Base-by-base conservation (phyloP, 30 jellyfish, hydroid and myxozoan species). In the Pseudorhiza aurosa region DNA sequence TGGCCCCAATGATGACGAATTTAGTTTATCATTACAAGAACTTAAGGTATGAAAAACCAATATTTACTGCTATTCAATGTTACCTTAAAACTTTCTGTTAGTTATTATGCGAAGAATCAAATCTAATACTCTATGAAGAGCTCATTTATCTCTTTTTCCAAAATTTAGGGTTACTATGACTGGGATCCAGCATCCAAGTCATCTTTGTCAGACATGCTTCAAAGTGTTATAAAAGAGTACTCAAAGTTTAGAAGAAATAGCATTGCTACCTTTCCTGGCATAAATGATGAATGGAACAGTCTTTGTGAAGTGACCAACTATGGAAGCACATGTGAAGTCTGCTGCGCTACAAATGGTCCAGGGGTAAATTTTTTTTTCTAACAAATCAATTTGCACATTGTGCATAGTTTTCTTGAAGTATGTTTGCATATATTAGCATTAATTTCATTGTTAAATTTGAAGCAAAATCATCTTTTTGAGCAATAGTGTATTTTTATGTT, bases 1-100 rank as follows among this genome's bases (percentile, higher is more conserved):
- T 51, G 91, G 91, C 14, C 69, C 77, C 0, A 84, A 80, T 21
- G 91, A 80, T 80, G 85, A 80, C 27, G 91, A 51, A 24, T 80
- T 80, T 55, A 40, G 58, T 29, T 74, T 75, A 10, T 18, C 59
- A 10, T 58, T 80, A 9, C 75, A 65, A 0, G 45, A 65, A 2
- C 63, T 80, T 10, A 37, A 80, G 68, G 88, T 76, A 76, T 24
- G 8, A 3, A 8, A n/a, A n/a, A n/a, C n/a, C n/a, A n/a, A n/a
- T n/a, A n/a, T n/a, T n/a, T n/a, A n/a, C n/a, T n/a, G n/a, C n/a
- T n/a, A n/a, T n/a, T n/a, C n/a, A n/a, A n/a, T n/a, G n/a, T n/a
- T n/a, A n/a, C n/a, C n/a, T n/a, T n/a, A n/a, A n/a, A n/a, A n/a
- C n/a, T n/a, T n/a, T n/a, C n/a, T n/a, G n/a, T n/a, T n/a, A n/a